A percentile compares a stretch with the other conserved stretches of the same genome.
phyloP scores from a whole-genome alignment of 2,797 vertebrate species.

The Gymnodraco acuticeps region DNA sequence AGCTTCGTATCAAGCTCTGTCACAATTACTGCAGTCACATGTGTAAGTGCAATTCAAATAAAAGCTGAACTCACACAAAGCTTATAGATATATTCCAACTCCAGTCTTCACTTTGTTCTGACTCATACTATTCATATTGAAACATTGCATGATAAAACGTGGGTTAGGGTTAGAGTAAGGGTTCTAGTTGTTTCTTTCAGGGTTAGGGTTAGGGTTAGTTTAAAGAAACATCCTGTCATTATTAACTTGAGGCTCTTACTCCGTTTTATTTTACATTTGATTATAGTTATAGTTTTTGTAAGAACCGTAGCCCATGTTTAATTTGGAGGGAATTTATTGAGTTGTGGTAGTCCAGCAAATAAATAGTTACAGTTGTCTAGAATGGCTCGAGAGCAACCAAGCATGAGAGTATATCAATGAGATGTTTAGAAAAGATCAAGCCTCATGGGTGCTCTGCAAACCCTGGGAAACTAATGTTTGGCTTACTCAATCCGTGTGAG shows the following conservation, averaged over 20 bases:
- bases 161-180: too few relatives aligned
- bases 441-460: background rate
- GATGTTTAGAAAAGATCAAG: background rate
- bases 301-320: background rate
- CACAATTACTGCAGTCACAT: slow-evolving; percentile 93
- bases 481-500: background rate
- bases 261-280: too few relatives aligned
- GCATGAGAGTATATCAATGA: background rate
- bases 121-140: background rate
- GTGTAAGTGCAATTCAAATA: slow-evolving; percentile 86
- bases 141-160: background rate
- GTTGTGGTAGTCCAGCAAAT: too few relatives aligned
- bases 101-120: background rate
- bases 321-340: background rate
- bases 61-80: slow-evolving; percentile 3
- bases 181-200: too few relatives aligned
- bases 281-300: too few relatives aligned
- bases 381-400: background rate
- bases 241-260: too few relatives aligned
- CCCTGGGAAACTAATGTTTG: background rate
- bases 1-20: slow-evolving; percentile 99
- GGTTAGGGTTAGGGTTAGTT: too few relatives aligned
- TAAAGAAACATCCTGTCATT: too few relatives aligned
- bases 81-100: background rate
- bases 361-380: too few relatives aligned